Evolutionary conservation across 2,888 invertebrate genomes (phyloP), one percentile per base, ranked within the genome.

Genomic region (Beris morrisii): DNA sequence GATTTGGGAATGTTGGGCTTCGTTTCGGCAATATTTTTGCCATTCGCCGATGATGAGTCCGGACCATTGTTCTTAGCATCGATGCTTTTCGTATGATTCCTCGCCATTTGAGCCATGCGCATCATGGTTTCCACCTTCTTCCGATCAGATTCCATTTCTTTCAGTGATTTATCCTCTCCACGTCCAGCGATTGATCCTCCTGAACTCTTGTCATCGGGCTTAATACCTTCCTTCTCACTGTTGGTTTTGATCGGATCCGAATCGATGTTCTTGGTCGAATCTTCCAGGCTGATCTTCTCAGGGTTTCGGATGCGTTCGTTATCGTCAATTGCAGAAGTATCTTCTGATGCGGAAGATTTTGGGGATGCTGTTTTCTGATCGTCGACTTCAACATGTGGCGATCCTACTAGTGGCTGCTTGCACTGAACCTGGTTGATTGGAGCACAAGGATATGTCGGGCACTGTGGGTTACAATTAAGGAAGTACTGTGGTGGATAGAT

Each of bases 51-150:
- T 38, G 61, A 61, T 15, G 15, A 6, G 7, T 61, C 52, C 22
- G 50, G 50, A 50, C 11, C 32, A 50, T 61, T 32, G 32, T 32
- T 61, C 61, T 32, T 15, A 61, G 32, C 7, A 50, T 61, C 50
- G 7, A 61, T 22, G 43, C 61, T 61, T 61, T 61, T 61, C 15
- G 61, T 52, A 61, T 61, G 61, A 22, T 61, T 61, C 5, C 61
- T 38, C 4, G 30, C 30, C 11, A 30, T 50, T 15, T 61, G 61
- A 22, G 13, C 28, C 61, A 61, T 61, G 9, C 43, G 13, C 50
- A 50, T 52, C 9, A 61, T 3, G 1, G 46, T 59, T 4, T 13
- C 22, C 3, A 38, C 13, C 13, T 38, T 38, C 32, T 22, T 13
- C 38, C 30, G 61, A 12, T 59, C 58, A 32, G 30, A 1, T 30